A percentile compares a stretch with the other conserved stretches of the same genome.
These are phyloP conservation scores for Aspidoscelis tigris DNA, from an alignment of 2,113 vertebrate genomes.

Conservation along the genomic window DNA sequence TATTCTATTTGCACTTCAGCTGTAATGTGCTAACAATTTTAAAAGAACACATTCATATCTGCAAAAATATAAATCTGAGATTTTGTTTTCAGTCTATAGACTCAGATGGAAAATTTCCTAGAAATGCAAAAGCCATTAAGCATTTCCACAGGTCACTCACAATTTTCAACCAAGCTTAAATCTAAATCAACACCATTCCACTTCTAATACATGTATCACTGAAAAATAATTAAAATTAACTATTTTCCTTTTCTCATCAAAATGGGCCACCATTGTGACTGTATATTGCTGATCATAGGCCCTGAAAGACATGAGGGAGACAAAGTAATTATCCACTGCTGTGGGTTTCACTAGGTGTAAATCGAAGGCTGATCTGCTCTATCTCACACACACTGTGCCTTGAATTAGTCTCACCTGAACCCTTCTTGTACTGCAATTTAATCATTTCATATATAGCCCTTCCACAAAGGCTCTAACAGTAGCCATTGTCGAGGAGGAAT, in stretches of 20 bases:
- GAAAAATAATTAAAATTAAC: constrained; percentile 64
- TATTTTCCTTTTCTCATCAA: constrained; percentile 27
- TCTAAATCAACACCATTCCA: constrained; percentile 67
- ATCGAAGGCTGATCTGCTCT: constrained; percentile 8
- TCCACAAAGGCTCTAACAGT: constrained; percentile 23
- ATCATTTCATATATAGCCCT: constrained; percentile 44
- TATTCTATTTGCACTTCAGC: not conserved
- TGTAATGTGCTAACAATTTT: not conserved
- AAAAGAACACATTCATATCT: not conserved
- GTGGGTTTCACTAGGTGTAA: constrained; percentile 54
- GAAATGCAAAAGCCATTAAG: constrained; percentile 56
- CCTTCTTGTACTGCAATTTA: constrained; percentile 32
- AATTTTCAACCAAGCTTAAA: constrained; percentile 66
- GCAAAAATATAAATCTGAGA: not conserved
- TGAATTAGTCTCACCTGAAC: constrained; percentile 58
- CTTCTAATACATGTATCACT: constrained; percentile 52
- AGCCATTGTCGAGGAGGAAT: constrained; percentile 48
- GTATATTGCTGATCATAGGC: constrained; percentile 44
- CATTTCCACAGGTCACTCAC: constrained; percentile 63
- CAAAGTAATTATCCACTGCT: constrained; percentile 53
- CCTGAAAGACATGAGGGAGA: constrained; percentile 50
- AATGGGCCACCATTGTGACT: constrained; percentile 26
- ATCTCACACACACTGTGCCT: rapidly evolving
- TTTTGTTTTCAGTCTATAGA: constrained; percentile 30
- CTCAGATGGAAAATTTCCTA: constrained; percentile 50